Evolutionary conservation across 2,888 invertebrate genomes (phyloP).

Genomic region (Seladonia tumulorum): DNA sequence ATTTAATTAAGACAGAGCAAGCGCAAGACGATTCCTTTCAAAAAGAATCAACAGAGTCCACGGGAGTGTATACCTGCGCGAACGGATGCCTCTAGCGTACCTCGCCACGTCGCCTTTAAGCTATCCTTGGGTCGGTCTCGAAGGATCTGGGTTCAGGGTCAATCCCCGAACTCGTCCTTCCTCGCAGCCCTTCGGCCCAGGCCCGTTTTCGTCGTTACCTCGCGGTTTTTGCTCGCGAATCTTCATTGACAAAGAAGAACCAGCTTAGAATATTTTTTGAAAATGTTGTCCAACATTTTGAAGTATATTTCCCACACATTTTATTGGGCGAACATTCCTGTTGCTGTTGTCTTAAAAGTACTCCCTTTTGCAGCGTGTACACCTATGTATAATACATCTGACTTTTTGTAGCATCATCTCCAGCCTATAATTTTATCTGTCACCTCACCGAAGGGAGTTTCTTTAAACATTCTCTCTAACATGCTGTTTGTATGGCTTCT

Average conservation of each 20-base stretch:
- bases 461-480: too few relatives aligned
- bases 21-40: conserved; percentile 42
- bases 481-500: not conserved
- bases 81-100: not conserved
- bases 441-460: too few relatives aligned
- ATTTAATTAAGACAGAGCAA: conserved; percentile 63
- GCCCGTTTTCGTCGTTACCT: conserved; percentile 35
- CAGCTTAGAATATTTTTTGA: not conserved
- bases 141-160: conserved; percentile 59
- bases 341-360: too few relatives aligned
- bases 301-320: too few relatives aligned
- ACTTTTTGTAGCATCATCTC: too few relatives aligned
- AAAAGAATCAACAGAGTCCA: conserved; percentile 49
- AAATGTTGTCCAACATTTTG: too few relatives aligned
- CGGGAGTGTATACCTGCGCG: not conserved
- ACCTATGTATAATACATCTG: too few relatives aligned
- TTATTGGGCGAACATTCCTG: too few relatives aligned
- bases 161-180: conserved; percentile 45
- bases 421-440: too few relatives aligned
- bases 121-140: conserved; percentile 52
- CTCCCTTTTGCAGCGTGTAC: too few relatives aligned
- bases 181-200: conserved; percentile 20
- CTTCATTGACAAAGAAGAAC: not conserved
- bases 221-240: conserved; percentile 11
- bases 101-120: conserved; percentile 59